Evolutionary conservation across 1,140 invertebrate species (phyloP).

Genomic region (Gryon sp.): DNA sequence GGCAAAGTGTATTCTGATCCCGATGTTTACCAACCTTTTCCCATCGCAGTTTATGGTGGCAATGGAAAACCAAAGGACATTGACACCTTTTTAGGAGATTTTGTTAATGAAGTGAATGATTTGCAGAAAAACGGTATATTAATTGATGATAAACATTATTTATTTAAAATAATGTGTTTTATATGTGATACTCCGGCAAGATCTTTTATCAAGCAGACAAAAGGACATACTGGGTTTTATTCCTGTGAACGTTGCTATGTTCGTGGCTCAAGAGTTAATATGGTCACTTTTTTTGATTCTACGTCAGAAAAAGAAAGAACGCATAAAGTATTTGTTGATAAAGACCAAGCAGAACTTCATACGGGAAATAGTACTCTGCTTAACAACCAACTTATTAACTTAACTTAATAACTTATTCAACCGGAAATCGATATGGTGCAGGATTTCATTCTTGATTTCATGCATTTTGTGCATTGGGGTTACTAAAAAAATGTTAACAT

Average conservation of each 20-base stretch:
- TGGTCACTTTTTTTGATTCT: conserved; percentile 2
- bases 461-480: conserved; percentile 22
- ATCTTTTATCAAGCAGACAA: conserved; percentile 8
- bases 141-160: conserved; percentile 10
- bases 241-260: conserved; percentile 12
- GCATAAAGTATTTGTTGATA: background rate
- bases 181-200: conserved; percentile 12
- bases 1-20: conserved; percentile 7
- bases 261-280: background rate
- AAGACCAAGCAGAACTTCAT: conserved; percentile 30
- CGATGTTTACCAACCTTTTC: conserved; percentile 7
- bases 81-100: conserved; percentile 9
- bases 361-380: conserved; percentile 8
- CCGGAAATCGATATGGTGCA: conserved; percentile 23
- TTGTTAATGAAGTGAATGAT: conserved; percentile 19
- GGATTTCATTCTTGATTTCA: conserved; percentile 27
- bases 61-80: conserved; percentile 14
- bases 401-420: no score
- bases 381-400: no score
- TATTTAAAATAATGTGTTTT: conserved; percentile 10
- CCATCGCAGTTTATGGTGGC: conserved; percentile 7
- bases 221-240: conserved; percentile 13
- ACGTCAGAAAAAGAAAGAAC: background rate
- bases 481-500: conserved; percentile 8
- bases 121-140: conserved; percentile 14